These are phyloP conservation scores for Plebejus anna DNA, from an alignment of 2,888 invertebrate genomes.

Conservation along the genomic window DNA sequence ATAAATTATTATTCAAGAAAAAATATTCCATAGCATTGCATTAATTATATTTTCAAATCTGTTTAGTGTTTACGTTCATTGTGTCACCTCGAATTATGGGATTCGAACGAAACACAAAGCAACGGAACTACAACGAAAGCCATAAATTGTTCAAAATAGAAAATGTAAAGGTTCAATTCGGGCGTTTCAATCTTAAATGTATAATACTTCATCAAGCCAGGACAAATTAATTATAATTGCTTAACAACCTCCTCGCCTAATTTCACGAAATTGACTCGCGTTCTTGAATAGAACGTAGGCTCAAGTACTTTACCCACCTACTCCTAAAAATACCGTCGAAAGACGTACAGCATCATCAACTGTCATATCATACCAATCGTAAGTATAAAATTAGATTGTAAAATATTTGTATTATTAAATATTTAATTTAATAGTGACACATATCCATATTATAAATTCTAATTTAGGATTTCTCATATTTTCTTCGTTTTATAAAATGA, in stretches of 20 bases:
- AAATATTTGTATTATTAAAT: too few species aligned
- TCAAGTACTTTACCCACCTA: background rate
- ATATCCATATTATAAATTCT: background rate
- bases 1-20: background rate
- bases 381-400: background rate
- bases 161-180: background rate
- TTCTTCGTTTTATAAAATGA: background rate
- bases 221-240: slow-evolving; percentile 17
- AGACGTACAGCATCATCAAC: background rate
- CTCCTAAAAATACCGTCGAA: background rate
- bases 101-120: background rate
- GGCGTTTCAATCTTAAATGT: slow-evolving; percentile 7
- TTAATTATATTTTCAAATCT: background rate
- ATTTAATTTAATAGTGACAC: background rate
- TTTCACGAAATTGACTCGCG: slow-evolving; percentile 14
- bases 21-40: background rate
- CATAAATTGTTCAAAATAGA: background rate
- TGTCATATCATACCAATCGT: background rate
- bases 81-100: background rate
- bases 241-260: slow-evolving; percentile 11
- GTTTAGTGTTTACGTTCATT: background rate
- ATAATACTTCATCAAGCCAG: slow-evolving; percentile 17
- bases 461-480: background rate
- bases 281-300: slow-evolving; percentile 16
- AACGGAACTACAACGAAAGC: background rate